Conservation (phyloP, 2,797 vertebrate species). For the Menidia menidia region DNA sequence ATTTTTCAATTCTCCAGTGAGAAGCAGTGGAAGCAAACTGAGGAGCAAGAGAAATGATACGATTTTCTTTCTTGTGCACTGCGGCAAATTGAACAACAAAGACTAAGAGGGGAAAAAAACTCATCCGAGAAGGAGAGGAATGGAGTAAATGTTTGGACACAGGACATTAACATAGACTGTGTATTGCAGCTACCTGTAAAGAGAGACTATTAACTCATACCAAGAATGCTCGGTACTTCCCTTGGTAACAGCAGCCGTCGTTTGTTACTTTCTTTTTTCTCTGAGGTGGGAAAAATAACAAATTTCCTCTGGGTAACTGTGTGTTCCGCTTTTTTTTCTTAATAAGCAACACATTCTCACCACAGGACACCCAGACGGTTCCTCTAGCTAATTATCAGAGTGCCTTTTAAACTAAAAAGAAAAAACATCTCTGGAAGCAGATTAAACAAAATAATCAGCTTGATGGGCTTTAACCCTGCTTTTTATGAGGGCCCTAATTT, state of each 20-base stretch:
- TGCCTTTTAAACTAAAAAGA: conserved; percentile 63
- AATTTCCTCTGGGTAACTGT: conserved; percentile 45
- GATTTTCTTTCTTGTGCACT: neutral
- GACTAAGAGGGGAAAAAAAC: conserved; percentile 10
- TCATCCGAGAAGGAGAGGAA: neutral
- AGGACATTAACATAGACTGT: neutral
- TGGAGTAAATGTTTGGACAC: neutral
- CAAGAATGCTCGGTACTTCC: conserved; percentile 1
- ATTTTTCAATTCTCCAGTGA: neutral
- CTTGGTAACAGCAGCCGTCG: conserved; percentile 27
- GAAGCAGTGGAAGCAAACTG: neutral
- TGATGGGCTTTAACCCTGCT: conserved; percentile 28
- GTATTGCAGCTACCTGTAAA: neutral
- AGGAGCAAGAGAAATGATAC: too few relatives aligned
- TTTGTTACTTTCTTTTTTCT: conserved; percentile 46
- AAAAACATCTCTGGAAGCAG: conserved; percentile 61
- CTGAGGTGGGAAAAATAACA: conserved; percentile 37
- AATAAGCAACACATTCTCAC: conserved; percentile 77
- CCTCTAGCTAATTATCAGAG: conserved; percentile 69
- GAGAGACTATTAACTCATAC: neutral
- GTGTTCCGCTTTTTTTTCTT: conserved; percentile 59
- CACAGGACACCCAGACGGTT: conserved; percentile 67
- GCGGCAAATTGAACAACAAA: conserved; percentile 2
- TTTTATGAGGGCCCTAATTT: conserved; percentile 74
- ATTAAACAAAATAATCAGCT: conserved; percentile 75